These are phyloP conservation scores for Leptinotarsa rubiginosa DNA, from an alignment of 2,888 invertebrate genomes.

Conservation along the genomic window DNA sequence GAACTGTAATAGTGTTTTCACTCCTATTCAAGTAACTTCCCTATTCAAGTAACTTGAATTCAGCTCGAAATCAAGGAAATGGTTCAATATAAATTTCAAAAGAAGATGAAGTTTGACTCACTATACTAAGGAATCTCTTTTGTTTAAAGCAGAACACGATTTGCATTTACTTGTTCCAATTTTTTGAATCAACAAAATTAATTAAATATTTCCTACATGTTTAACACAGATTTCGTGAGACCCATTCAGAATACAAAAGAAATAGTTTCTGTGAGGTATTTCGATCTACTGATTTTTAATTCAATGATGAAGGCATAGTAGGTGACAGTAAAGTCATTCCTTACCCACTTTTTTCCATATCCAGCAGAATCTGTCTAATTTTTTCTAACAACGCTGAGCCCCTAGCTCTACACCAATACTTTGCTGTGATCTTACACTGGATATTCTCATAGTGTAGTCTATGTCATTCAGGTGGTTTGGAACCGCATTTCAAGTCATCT, in stretches of 20 bases:
- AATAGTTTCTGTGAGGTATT: slow-evolving; percentile 26
- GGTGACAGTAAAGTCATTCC: neutral
- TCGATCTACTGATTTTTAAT: neutral
- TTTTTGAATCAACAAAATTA: slow-evolving; percentile 27
- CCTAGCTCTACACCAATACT: too few relatives aligned
- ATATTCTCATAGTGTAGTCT: too few relatives aligned
- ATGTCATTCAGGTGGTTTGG: too few relatives aligned
- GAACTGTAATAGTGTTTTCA: too few relatives aligned
- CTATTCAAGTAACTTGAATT: too few relatives aligned
- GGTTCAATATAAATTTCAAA: neutral
- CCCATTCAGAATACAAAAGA: slow-evolving; percentile 31
- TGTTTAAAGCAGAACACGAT: slow-evolving; percentile 2
- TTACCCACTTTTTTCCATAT: neutral
- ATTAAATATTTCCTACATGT: slow-evolving; percentile 37
- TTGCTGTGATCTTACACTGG: too few relatives aligned
- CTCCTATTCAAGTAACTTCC: too few relatives aligned
- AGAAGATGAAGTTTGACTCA: neutral
- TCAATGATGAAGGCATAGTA: neutral
- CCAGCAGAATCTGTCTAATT: neutral
- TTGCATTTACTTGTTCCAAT: slow-evolving; percentile 33
- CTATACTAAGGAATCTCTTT: neutral
- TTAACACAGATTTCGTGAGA: slow-evolving; percentile 39
- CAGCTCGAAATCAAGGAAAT: too few relatives aligned
- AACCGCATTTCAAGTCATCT: too few relatives aligned
- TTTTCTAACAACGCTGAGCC: neutral